These are phyloP conservation scores for Lepidurus packardi DNA, from an alignment of 1,140 invertebrate species.

Conservation along the genomic window DNA sequence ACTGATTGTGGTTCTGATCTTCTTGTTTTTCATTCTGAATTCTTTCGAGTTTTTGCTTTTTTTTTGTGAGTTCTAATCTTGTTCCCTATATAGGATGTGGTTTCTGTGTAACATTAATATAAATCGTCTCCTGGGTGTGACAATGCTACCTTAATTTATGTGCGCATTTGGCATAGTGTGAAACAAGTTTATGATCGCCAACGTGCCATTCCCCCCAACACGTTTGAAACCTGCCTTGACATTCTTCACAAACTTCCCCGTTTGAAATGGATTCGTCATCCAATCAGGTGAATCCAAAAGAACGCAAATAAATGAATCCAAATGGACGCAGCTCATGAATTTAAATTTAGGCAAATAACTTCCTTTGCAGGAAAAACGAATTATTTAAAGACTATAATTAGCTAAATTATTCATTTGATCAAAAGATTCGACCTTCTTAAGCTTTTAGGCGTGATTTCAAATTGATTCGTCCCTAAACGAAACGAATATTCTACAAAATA, in stretches of 20 bases:
- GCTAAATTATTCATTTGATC: too few species aligned
- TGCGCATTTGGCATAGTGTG: constrained; percentile 8
- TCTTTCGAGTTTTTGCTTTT: not conserved
- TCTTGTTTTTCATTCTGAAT: not conserved
- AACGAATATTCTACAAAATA: too few species aligned
- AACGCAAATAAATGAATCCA: too few species aligned
- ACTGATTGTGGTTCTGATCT: not conserved
- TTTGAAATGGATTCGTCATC: constrained; percentile 10
- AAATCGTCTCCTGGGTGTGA: not conserved
- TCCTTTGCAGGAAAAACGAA: too few species aligned
- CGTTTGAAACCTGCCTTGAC: not conserved
- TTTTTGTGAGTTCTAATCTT: not conserved
- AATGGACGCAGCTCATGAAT: too few species aligned
- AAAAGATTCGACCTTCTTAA: too few species aligned
- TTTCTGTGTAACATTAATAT: constrained; percentile 2
- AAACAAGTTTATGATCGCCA: constrained; percentile 22
- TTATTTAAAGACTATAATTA: too few species aligned
- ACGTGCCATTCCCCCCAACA: not conserved
- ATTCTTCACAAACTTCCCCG: not conserved
- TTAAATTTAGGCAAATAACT: too few species aligned
- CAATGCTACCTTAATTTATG: constrained; percentile 16
- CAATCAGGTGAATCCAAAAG: not conserved
- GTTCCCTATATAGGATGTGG: not conserved
- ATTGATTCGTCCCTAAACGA: too few species aligned
- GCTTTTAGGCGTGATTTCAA: too few species aligned